These are phyloP conservation scores for Calephelis virginiensis DNA, from an alignment of 1,140 invertebrate genomes.

Conservation along the genomic window DNA sequence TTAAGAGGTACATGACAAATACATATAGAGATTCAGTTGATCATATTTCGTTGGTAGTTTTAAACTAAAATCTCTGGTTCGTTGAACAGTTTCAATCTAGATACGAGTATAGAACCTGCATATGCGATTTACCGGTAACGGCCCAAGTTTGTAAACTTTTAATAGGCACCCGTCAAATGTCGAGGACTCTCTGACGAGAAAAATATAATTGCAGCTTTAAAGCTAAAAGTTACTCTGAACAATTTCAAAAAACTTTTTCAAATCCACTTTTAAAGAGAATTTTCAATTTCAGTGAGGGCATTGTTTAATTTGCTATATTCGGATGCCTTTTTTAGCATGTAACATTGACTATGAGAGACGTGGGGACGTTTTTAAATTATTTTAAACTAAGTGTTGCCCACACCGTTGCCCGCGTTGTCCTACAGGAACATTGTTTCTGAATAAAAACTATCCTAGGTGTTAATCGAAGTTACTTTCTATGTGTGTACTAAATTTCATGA, in stretches of 20 bases:
- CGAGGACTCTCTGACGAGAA: constrained; percentile 21
- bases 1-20: too few relatives aligned
- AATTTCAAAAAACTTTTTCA: constrained; percentile 12
- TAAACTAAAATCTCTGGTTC: not conserved
- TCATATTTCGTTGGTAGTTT: not conserved
- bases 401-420: too few relatives aligned
- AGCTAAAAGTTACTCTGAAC: constrained; percentile 12
- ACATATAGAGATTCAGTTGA: not conserved
- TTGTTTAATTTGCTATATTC: not conserved
- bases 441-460: too few relatives aligned
- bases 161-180: constrained; percentile 31
- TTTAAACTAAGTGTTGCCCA: too few relatives aligned
- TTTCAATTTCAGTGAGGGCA: not conserved
- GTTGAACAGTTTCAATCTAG: constrained; percentile 12
- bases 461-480: too few relatives aligned
- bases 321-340: too few relatives aligned
- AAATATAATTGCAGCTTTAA: constrained; percentile 25
- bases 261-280: not conserved
- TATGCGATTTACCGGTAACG: constrained; percentile 17
- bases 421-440: too few relatives aligned
- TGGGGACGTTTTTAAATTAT: too few relatives aligned
- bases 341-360: too few relatives aligned
- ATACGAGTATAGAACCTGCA: constrained; percentile 24
- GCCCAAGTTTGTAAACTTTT: constrained; percentile 26
- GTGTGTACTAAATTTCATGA: too few relatives aligned